These are phyloP conservation scores for Tricholauxania praeusta DNA, from an alignment of 2,888 invertebrate genomes.

Conservation along the genomic window DNA sequence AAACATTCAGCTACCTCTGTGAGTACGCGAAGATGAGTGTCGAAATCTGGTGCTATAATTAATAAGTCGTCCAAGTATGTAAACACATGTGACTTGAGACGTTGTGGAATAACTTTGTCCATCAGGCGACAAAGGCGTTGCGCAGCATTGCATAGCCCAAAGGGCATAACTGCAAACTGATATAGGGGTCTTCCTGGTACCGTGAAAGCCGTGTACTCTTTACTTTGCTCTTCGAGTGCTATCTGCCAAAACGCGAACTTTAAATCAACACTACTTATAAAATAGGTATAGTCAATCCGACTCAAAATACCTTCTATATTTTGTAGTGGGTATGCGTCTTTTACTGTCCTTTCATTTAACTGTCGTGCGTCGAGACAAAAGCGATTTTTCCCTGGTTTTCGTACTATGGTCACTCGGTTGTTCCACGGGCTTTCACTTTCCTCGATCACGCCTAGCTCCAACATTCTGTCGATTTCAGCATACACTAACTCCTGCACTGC, in stretches of 20 bases:
- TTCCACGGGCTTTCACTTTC: constrained; percentile 53
- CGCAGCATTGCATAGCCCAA: constrained; percentile 40
- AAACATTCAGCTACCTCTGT: constrained; percentile 24
- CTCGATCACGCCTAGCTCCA: constrained; percentile 52
- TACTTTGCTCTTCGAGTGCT: constrained; percentile 31
- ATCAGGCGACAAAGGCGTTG: constrained; percentile 37
- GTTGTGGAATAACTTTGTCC: constrained; percentile 40
- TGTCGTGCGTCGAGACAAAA: too few species aligned
- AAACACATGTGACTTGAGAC: constrained; percentile 37
- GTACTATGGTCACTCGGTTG: constrained; percentile 51
- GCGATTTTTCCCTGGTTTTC: too few species aligned
- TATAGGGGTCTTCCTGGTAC: constrained; percentile 41
- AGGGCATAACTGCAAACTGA: constrained; percentile 40
- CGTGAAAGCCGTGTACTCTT: constrained; percentile 30
- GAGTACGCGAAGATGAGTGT: constrained; percentile 21
- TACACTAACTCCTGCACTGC: constrained; percentile 40
- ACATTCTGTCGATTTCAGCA: constrained; percentile 56
- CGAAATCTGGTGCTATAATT: constrained; percentile 34
- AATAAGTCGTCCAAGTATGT: constrained; percentile 40
- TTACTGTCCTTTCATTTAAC: too few species aligned
- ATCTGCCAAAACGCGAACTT: constrained; percentile 37
- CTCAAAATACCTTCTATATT: too few species aligned
- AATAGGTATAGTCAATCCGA: background rate
- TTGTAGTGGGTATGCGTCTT: too few species aligned
- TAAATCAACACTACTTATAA: constrained; percentile 30